A percentile compares a stretch with the other conserved stretches of the same genome.
phyloP scores from a whole-genome alignment of 2,888 invertebrate species.

The Stegophylla sp. region DNA sequence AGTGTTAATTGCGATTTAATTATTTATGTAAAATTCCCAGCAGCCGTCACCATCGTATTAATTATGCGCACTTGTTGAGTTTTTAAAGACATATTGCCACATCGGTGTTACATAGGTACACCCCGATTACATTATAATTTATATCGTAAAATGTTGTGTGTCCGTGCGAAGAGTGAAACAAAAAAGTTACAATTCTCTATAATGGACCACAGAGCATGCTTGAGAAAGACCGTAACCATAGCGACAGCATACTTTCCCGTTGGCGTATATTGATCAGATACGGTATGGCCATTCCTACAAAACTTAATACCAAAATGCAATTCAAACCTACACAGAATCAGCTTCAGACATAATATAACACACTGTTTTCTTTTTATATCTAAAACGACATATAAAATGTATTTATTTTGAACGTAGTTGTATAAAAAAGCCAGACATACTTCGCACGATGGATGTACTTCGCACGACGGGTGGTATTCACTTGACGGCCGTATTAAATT shows the following conservation, averaged over 20 bases:
- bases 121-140: not conserved
- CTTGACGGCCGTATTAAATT: too few species aligned
- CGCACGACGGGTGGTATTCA: too few species aligned
- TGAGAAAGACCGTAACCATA: constrained; percentile 55
- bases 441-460: too few species aligned
- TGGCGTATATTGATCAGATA: constrained; percentile 52
- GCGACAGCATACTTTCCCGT: constrained; percentile 49
- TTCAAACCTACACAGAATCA: too few species aligned
- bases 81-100: not conserved
- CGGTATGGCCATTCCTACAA: constrained; percentile 50
- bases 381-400: too few species aligned
- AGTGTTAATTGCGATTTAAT: not conserved
- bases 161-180: not conserved
- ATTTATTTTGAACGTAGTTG: too few species aligned
- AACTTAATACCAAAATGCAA: constrained; percentile 33
- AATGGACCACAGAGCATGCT: constrained; percentile 59
- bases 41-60: not conserved
- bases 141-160: not conserved
- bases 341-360: too few species aligned
- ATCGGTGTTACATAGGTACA: not conserved
- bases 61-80: not conserved
- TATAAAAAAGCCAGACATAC: too few species aligned
- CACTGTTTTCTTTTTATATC: too few species aligned
- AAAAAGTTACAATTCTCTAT: constrained; percentile 7
- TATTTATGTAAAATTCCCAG: not conserved